Evolutionary conservation across 2,113 vertebrate species (phyloP).

Genomic region (Jacana jacana): DNA sequence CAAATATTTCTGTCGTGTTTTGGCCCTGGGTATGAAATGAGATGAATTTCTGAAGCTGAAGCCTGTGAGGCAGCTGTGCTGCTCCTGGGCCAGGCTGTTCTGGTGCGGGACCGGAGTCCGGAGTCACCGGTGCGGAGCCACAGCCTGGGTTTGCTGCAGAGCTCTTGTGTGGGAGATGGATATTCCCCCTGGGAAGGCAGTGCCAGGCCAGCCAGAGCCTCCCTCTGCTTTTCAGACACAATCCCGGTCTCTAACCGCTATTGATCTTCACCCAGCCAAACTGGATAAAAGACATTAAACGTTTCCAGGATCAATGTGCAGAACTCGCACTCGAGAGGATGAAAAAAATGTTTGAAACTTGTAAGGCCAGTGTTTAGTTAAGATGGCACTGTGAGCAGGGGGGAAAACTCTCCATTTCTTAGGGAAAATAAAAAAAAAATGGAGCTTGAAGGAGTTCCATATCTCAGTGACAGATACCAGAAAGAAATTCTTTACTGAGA

Average conservation of each 20-base stretch:
- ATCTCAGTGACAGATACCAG: not conserved
- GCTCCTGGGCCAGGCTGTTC: not conserved
- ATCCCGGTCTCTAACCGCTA: accelerated
- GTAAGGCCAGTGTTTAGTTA: accelerated
- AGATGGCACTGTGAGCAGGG: not conserved
- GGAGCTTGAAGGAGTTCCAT: not conserved
- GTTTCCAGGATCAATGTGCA: not conserved
- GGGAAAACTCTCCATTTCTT: no score
- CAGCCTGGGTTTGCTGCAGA: not conserved
- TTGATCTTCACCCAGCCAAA: not conserved
- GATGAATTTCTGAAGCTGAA: not conserved
- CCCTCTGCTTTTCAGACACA: accelerated
- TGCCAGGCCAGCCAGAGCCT: not conserved
- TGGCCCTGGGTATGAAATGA: not conserved
- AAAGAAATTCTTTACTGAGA: no score
- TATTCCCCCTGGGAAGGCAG: not conserved
- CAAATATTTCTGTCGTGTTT: not conserved
- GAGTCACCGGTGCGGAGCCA: not conserved
- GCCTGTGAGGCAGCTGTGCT: not conserved
- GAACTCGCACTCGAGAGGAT: not conserved
- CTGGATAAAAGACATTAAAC: not conserved
- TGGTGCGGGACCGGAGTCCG: accelerated
- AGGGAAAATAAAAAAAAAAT: no score
- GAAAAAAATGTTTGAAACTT: not conserved
- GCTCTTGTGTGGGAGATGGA: accelerated